These are phyloP conservation scores for Microtus ochrogaster DNA, from an alignment of 2,113 vertebrate species.

Conservation along the genomic window DNA sequence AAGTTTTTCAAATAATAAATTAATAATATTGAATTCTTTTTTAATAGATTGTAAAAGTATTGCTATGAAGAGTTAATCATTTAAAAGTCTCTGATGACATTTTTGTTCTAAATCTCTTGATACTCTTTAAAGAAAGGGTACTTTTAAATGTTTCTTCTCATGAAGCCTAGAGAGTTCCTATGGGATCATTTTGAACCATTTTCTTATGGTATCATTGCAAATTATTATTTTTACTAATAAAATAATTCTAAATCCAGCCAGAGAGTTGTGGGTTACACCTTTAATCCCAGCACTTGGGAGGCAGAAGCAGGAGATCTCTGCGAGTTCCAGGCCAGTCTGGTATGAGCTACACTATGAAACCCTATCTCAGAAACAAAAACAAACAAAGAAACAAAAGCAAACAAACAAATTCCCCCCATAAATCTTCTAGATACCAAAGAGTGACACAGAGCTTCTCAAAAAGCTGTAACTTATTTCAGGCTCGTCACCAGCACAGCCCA, in stretches of 20 bases:
- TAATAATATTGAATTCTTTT: not conserved
- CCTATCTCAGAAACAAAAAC: not conserved
- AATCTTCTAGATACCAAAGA: not conserved
- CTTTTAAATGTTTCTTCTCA: not conserved
- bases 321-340: not conserved
- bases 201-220: not conserved
- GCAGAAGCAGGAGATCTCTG: not conserved
- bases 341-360: not conserved
- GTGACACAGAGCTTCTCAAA: not conserved
- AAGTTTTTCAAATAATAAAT: not conserved
- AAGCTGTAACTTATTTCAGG: slow-evolving; percentile 39
- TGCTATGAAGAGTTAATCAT: not conserved
- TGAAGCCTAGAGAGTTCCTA: not conserved
- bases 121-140: not conserved
- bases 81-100: not conserved
- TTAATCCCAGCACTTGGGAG: not conserved
- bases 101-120: not conserved
- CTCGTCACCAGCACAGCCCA: not conserved
- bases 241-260: not conserved
- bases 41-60: not conserved
- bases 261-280: not conserved
- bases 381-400: not conserved
- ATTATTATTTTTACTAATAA: slow-evolving; percentile 42
- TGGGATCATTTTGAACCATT: not conserved
- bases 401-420: not conserved